Evolutionary conservation across 2,113 vertebrate species (phyloP), one percentile per base, ranked within the genome.

Genomic region (Thalassarche chlororhynchos): DNA sequence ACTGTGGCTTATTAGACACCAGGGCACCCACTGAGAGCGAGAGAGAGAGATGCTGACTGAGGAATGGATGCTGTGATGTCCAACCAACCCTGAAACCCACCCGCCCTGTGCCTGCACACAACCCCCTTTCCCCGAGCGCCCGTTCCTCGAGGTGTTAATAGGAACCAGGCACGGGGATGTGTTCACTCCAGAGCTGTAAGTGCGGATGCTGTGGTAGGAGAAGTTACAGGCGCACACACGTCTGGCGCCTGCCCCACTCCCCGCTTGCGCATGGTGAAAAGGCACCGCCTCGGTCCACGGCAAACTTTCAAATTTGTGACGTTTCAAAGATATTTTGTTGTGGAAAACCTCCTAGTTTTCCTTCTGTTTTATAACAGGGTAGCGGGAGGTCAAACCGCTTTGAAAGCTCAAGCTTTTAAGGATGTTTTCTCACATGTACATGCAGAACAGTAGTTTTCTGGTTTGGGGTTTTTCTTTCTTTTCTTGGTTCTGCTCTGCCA

Each of bases 51-150:
- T 49, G 26, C 11, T 23, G 32, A 29, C 47, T 38, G 42, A 79
- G 36, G 36, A 52, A 17, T 4, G 12, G 78, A 40, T 57, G 40
- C 20, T 32, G 65, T 8, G 1, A 28, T 7, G 14, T 31, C 54
- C 47, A 68, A 12, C 26, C 40, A 31, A 14, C 19, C 20, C 26
- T 3, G 2, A 66, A 78, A 72, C 40, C 49, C 15, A 3, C 32
- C 28, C 2, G 0, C 40, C 17, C 66, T 1, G 0, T 8, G 29
- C 0, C 4, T 10, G 11, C 0, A 2, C 34, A 16, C 19, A 42
- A 6, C 25, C 8, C 21, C 14, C 24, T 36, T 34, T 38, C 47
- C 36, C 14, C 11, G 1, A 49, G 80, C 6, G 1, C 36, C 28
- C 1, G 0, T 58, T 31, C 38, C 49, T 69, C 19, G 9, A 46